A percentile compares a stretch with the other conserved stretches of the same genome.
These are phyloP conservation scores for Drosophila sp. DNA, from an alignment of 1,140 invertebrate genomes.

Conservation along the genomic window DNA sequence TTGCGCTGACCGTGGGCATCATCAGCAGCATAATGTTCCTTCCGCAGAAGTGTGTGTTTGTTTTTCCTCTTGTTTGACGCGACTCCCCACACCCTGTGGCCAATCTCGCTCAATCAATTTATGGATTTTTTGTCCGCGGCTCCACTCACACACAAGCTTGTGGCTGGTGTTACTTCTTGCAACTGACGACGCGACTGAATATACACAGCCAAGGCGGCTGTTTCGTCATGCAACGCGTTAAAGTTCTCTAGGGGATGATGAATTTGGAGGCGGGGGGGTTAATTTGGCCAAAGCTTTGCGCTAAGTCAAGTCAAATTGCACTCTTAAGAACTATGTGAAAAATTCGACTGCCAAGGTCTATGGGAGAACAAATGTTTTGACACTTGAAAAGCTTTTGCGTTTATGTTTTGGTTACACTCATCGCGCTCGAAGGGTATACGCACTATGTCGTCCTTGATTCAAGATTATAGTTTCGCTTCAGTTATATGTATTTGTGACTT, in stretches of 20 bases:
- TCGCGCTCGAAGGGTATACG: neutral
- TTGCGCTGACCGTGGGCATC: constrained; percentile 42
- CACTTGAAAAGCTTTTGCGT: constrained; percentile 36
- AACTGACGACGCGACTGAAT: constrained; percentile 41
- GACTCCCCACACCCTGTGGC: neutral
- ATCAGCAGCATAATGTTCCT: constrained; percentile 53
- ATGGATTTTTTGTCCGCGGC: constrained; percentile 52
- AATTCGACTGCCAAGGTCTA: constrained; percentile 53
- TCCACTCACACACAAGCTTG: neutral
- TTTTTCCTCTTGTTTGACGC: neutral
- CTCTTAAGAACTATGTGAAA: constrained; percentile 17
- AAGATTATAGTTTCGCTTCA: neutral
- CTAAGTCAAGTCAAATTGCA: constrained; percentile 31
- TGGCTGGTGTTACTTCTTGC: constrained; percentile 12
- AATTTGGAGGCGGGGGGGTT: constrained; percentile 15
- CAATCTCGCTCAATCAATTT: constrained; percentile 60
- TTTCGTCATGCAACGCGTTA: constrained; percentile 62
- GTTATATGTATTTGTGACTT: neutral
- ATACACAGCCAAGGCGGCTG: constrained; percentile 34
- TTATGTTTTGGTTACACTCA: constrained; percentile 29
- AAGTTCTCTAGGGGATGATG: constrained; percentile 27
- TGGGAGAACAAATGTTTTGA: constrained; percentile 50
- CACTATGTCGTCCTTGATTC: neutral
- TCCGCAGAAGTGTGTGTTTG: neutral
- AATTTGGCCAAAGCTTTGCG: constrained; percentile 48